Conservation (phyloP, 2,113 vertebrate genomes). For the Oncorhynchus nerka region DNA sequence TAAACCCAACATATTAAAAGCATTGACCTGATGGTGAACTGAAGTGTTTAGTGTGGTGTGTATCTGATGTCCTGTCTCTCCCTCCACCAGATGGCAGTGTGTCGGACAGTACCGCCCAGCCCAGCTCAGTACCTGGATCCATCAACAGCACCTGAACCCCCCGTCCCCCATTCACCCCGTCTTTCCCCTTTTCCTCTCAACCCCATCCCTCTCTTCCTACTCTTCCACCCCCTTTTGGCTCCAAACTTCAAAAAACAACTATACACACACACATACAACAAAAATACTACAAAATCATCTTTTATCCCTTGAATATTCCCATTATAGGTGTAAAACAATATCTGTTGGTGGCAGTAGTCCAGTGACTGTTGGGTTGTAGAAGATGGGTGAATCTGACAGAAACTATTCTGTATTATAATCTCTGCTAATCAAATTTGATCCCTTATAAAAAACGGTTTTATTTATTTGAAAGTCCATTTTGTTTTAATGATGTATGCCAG, state of each 20-base stretch:
- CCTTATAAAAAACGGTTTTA: not conserved
- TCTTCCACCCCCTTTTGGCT: conserved; percentile 41
- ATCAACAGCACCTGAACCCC: conserved; percentile 78
- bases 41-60: not conserved
- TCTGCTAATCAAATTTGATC: not conserved
- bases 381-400: not conserved
- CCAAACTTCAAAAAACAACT: conserved; percentile 34
- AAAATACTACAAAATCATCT: conserved; percentile 29
- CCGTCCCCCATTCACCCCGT: not conserved
- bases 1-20: not conserved
- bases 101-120: conserved; percentile 77
- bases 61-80: not conserved
- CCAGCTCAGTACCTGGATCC: conserved; percentile 77
- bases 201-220: conserved; percentile 36
- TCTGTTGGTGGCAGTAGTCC: conserved; percentile 42
- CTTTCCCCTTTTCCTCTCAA: not conserved
- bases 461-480: not conserved
- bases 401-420: not conserved
- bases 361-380: conserved; percentile 30
- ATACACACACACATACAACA: not conserved
- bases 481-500: not conserved
- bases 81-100: conserved; percentile 74
- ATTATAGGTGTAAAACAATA: conserved; percentile 44
- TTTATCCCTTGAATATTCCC: conserved; percentile 14
- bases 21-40: not conserved